A percentile compares a stretch with the other conserved stretches of the same genome.
phyloP scores from a whole-genome alignment of 92 coral and sea anemone genomes.

The Epizoanthus stellaris region DNA sequence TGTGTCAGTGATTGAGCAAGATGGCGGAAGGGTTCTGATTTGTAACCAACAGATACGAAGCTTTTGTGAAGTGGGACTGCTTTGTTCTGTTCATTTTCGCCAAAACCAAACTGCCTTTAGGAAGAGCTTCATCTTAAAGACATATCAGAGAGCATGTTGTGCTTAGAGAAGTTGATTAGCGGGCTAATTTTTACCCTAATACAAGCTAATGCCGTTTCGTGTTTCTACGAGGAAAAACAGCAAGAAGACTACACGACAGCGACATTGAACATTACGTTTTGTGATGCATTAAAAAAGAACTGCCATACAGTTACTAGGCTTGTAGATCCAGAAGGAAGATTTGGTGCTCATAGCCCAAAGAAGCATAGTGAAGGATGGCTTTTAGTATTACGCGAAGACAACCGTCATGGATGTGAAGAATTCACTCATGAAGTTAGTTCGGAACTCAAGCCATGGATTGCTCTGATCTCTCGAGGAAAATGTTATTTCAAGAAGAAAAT shows the following conservation, averaged over 20 bases:
- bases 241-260: slow-evolving; percentile 66
- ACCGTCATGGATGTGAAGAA: slow-evolving; percentile 74
- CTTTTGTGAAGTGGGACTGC: slow-evolving; percentile 1
- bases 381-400: slow-evolving; percentile 48
- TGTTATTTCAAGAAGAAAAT: slow-evolving; percentile 85
- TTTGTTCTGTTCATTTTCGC: slow-evolving; percentile 5
- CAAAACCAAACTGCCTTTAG: neutral
- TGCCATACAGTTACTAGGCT: slow-evolving; percentile 46
- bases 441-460: slow-evolving; percentile 78
- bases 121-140: neutral
- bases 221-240: slow-evolving; percentile 81
- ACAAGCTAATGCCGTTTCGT: slow-evolving; percentile 40
- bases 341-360: slow-evolving; percentile 75
- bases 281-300: slow-evolving; percentile 57
- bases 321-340: slow-evolving; percentile 63
- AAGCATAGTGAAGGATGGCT: slow-evolving; percentile 82
- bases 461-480: slow-evolving; percentile 82
- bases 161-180: slow-evolving; percentile 19
- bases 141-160: slow-evolving; percentile 30
- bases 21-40: slow-evolving; percentile 37
- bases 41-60: neutral
- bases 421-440: slow-evolving; percentile 62
- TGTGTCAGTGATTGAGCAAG: neutral
- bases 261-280: slow-evolving; percentile 74
- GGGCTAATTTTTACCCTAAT: slow-evolving; percentile 26